Evolutionary conservation across 1,140 invertebrate genomes (phyloP), one percentile per base, ranked within the genome.

Genomic region (Drosophila kohkoa): DNA sequence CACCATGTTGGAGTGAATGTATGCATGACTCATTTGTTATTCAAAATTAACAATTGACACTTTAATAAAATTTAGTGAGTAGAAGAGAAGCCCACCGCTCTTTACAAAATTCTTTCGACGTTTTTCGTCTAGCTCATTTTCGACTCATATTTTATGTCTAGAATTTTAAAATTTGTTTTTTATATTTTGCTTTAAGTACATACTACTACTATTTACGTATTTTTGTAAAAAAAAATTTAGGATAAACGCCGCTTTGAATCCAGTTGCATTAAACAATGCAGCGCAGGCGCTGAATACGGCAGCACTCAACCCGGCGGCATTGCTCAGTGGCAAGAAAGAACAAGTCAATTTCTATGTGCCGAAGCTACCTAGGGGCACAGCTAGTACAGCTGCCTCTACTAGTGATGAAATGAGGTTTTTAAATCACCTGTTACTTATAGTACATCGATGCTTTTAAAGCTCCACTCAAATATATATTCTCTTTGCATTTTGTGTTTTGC

Each of bases 271-370:
- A 75, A 91, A 91, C 67, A 91, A 91, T 78, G 89, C 89, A 72
- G 89, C 89, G 16, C 89, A 91, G 75, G 89, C 89, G 20, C 77
- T 91, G 64, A 91, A 91, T 66, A 82, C 89, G 51, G 89, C 89
- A 67, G 89, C 89, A 20, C 89, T 91, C 77, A 91, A 91, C 71
- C 89, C 89, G 48, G 87, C 89, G 71, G 59, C 85, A 55, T 63
- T 91, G 71, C 83, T 91, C 49, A 82, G 89, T 57, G 79, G 85
- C 67, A 91, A 91, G 78, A 91, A 91, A 91, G 89, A 91, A 80
- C 79, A 80, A 68, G 68, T 91, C 43, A 89, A 83, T 86, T 91
- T 91, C 77, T 91, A 91, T 91, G 71, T 91, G 46, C 89, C 89
- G 67, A 89, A 86, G 64, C 76, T 91, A 77, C 85, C 79, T 68